Percentiles rank a stretch among this genome's conserved stretches.
phyloP scores from a whole-genome alignment of 2,888 invertebrate genomes.

The Ganaspis brasiliensis region DNA sequence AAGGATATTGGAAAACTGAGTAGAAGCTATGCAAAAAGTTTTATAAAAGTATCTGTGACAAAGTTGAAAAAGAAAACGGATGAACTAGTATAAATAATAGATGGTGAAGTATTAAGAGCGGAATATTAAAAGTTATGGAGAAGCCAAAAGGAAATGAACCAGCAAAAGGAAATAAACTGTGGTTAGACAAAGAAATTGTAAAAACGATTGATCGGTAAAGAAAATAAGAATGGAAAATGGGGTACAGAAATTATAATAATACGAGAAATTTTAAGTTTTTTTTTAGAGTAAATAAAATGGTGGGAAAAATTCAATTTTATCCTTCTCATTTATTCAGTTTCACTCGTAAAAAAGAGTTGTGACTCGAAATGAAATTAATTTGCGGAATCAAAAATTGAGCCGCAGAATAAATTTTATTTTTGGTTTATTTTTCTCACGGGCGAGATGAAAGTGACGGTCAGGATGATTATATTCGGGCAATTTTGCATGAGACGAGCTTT shows the following conservation, averaged over 20 bases:
- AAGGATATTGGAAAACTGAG: not conserved
- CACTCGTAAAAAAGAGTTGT: not conserved
- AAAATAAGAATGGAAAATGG: not conserved
- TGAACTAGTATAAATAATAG: conserved; percentile 1
- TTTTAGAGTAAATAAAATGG: no score
- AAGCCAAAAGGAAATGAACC: not conserved
- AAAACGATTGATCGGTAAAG: not conserved
- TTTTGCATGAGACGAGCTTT: conserved; percentile 26
- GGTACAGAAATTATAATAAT: not conserved
- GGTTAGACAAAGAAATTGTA: not conserved
- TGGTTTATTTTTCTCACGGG: not conserved
- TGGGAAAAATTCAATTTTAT: not conserved
- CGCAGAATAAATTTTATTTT: not conserved
- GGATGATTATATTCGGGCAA: not conserved
- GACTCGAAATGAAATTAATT: not conserved
- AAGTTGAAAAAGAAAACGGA: not conserved
- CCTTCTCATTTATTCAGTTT: not conserved
- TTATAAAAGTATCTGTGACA: not conserved
- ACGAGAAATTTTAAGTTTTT: not conserved
- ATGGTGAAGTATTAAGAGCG: not conserved
- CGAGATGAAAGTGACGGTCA: conserved; percentile 1
- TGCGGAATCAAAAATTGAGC: not conserved
- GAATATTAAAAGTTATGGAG: conserved; percentile 2
- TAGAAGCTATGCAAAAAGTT: not conserved
- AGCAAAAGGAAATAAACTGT: not conserved